Conservation (phyloP, 2,113 vertebrate genomes). For the Rhea americana region DNA sequence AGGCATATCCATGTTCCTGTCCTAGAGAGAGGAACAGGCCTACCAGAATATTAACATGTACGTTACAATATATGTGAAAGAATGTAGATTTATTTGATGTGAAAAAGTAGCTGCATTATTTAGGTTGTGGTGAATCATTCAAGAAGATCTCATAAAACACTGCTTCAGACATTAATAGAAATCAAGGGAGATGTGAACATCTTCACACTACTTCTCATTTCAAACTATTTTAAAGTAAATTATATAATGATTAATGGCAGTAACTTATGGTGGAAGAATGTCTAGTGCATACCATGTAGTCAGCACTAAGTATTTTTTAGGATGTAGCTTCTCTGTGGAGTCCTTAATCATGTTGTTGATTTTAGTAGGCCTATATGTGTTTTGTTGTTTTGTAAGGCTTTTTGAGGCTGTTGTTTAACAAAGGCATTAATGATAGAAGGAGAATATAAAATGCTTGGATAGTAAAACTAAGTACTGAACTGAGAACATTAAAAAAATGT, state of each 20-base stretch:
- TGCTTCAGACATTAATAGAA: not conserved
- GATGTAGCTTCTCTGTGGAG: not conserved
- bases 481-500: not conserved
- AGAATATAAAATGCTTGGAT: not conserved
- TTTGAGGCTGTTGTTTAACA: not conserved
- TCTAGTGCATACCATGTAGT: not conserved
- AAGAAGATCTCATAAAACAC: not conserved
- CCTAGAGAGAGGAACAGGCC: not conserved
- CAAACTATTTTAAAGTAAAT: conserved; percentile 9
- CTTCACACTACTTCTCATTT: not conserved
- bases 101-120: conserved; percentile 7
- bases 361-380: not conserved
- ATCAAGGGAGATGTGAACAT: not conserved
- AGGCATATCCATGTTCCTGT: not conserved
- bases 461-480: not conserved
- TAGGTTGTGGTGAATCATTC: not conserved
- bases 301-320: not conserved
- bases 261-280: not conserved
- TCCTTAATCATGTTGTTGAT: not conserved
- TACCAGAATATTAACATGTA: not conserved
- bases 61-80: not conserved
- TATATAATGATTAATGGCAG: not conserved
- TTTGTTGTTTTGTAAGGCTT: no score
- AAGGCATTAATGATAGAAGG: not conserved
- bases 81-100: not conserved